Percentiles rank a stretch among this genome's conserved stretches.
phyloP scores from a whole-genome alignment of 2,113 vertebrate species.

The Agelaius phoeniceus region DNA sequence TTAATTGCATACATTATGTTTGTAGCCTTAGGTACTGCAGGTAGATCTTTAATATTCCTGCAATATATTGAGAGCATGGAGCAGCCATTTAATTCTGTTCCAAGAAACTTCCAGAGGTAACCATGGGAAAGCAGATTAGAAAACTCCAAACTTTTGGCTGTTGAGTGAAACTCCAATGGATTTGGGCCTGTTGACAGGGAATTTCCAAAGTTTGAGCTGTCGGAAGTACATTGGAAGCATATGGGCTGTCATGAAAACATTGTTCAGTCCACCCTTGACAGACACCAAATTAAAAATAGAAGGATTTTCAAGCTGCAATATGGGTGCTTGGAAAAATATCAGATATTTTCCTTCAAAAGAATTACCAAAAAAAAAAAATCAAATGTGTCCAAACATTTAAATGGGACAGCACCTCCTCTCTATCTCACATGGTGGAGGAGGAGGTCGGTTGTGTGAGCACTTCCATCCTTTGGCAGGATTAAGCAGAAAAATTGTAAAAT shows the following conservation, averaged over 20 bases:
- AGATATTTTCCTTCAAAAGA: neutral
- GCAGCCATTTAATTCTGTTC: neutral
- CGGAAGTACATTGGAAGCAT: neutral
- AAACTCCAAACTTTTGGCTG: neutral
- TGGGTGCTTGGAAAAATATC: neutral
- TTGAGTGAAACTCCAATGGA: neutral
- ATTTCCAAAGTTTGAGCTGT: neutral
- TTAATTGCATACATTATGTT: slow-evolving; percentile 44
- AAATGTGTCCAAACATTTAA: neutral
- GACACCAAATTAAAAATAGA: neutral
- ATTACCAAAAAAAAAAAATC: neutral
- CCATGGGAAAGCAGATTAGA: neutral
- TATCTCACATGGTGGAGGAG: accelerated
- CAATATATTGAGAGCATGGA: neutral
- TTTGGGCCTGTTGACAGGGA: neutral
- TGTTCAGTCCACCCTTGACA: neutral
- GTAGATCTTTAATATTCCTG: slow-evolving; percentile 33
- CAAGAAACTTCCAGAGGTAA: neutral
- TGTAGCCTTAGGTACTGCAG: slow-evolving; percentile 39
- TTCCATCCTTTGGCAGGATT: neutral
- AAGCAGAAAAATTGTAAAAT: neutral
- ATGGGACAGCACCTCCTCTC: neutral
- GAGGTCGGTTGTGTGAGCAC: neutral
- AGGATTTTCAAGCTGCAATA: neutral
- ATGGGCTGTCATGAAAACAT: neutral